Base-by-base conservation (phyloP, 2,797 vertebrate species). In the Urosaurus nigricauda region DNA sequence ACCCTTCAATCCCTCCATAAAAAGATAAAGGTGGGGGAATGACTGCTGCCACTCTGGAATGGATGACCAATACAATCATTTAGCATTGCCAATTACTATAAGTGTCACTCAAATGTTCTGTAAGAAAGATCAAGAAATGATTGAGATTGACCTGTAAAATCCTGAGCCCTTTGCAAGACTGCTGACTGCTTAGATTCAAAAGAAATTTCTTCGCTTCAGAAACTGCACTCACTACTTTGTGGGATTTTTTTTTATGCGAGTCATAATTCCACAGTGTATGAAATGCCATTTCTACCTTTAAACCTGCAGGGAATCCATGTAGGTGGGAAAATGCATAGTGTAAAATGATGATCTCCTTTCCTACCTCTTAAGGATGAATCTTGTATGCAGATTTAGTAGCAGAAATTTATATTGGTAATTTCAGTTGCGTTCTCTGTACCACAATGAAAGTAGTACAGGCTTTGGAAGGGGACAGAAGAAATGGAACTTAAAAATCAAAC, bases 21-120 rank as follows among this genome's bases (percentile, higher is more conserved):
- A 68, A 68, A 32, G 11, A 11, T 13, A 32, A 29, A 11, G 11
- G 35, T 73, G 32, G 14, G 71, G 71, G 35, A 16, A 75, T 83
- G 91, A 90, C 3, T 70, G 90, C 1, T 81, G 0, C 51, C 51
- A 43, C 35, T 89, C 70, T 56, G 68, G 90, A 90, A 24, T 56
- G 80, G 84, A 63, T 81, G 80, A 4, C 5, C 63, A 65, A 43
- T 68, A 47, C 88, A 91, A 84, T 92, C 93, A 93, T 81, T 92
- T 92, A 93, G 29, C 80, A 86, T 43, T 93, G 85, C 63, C 63
- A 89, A 86, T 85, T 79, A 81, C 16, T 2, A 53, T 82, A 35
- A 86, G 53, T 93, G 94, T 93, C 86, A 93, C 81, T 85, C 56
- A 79, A 35, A 85, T 17, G 6, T 17, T 79, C 74, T 85, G 4